Base-by-base conservation (phyloP, 2,888 invertebrate species). In the Dryobotodes eremita region DNA sequence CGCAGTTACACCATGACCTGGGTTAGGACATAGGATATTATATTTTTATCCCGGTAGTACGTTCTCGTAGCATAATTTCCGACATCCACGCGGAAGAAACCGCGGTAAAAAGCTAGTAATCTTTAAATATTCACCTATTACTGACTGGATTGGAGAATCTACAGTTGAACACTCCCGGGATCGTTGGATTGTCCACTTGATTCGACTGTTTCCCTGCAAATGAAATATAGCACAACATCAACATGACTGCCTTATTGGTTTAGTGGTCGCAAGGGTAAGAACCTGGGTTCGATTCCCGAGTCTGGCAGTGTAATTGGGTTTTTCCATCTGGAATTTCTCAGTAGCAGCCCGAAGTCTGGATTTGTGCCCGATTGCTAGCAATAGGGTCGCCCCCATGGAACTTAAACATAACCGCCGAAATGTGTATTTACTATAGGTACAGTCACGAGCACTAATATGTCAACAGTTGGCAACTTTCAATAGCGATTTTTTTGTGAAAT, bases 151-250 rank as follows among this genome's bases (percentile, higher is more conserved):
- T 98, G 6, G 98, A 97, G 91, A 99, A 98, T 62, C 98, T 97
- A 91, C 99, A 99, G 93, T 99, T 99, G 93, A 99, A 99, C n/a
- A 99, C 98, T 0, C 99, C 99, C 0, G 98, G 98, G 89, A 98
- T 98, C 0, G 97, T 97, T 13, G 93, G 94, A 75, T 95, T 95
- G 79, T 95, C 96, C 0, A 91, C 85, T 76, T 92, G 93, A 53
- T 81, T 92, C 0, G 92, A 92, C 62, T 91, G 93, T 79, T 95
- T 96, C 6, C 95, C 96, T 96, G 46, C 3, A 84, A 80, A 48
- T 10, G 2, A 68, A 50, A 48, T 7, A 36, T 11, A 71, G 11
- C 0, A 42, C 61, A n/a, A n/a, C 7, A 70, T 70, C 36, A 70
- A 31, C 0, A 15, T 68, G 62, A 36, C 36, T 36, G 23, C 62